Base-by-base conservation (phyloP, 2,888 invertebrate species). In the Drosophila anceps region DNA sequence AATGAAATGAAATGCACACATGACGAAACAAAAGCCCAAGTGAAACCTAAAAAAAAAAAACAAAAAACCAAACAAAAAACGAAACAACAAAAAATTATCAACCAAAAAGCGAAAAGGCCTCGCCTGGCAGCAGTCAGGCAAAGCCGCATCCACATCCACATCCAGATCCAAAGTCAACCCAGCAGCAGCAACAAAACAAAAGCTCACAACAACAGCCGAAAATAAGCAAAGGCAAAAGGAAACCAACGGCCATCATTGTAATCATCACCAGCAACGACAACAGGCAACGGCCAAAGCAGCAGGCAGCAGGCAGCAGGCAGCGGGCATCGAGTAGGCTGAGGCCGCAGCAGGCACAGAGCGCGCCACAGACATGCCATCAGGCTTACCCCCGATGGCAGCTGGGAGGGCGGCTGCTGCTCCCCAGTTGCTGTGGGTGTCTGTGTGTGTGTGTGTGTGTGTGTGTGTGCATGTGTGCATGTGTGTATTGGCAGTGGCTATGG, bases 1-100 rank as follows among this genome's bases (percentile, higher is more conserved):
- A 90, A 90, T 84, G 89, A 85, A 88, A 88, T 88, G 85, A 84
- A 89, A 87, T 88, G 88, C 89, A 84, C 84, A 88, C 84, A 88
- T 88, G 88, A 85, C 84, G 85, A 87, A 88, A 88, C 88, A 89
- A 88, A 88, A 84, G 84, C 85, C 78, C 83, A 76, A 80, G 69
- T 74, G 69, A 84, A 73, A 76, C 79, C 75, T 68, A 78, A 82
- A 74, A 70, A 69, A 67, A 62, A 53, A 74, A 75, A 41, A 24
- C 24, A 24, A 24, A 75, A 37, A n/a, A n/a, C n/a, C 67, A 61
- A 58, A 78, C 74, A 37, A 73, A 37, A 20, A 57, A 44, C 37
- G 24, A 37, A 67, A 57, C 53, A 65, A 39, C 63, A 66, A 76
- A 81, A 86, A 82, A 86, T 85, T 84, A 84, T 84, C 87, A 85